These are phyloP conservation scores for Moxostoma hubbsi DNA, from an alignment of 2,797 vertebrate genomes.

Conservation along the genomic window DNA sequence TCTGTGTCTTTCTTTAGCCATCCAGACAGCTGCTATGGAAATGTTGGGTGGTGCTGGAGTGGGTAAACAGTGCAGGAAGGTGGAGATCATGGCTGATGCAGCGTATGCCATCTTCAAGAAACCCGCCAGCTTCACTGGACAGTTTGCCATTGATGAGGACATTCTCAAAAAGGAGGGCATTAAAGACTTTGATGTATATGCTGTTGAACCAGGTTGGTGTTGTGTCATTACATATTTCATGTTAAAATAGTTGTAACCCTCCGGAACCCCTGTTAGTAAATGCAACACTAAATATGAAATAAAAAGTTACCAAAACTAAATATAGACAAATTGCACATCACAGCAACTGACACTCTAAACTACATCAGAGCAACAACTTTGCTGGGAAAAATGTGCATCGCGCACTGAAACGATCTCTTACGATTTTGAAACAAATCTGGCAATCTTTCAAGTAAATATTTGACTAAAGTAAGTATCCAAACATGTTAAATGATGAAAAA, in stretches of 20 bases:
- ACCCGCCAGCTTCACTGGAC: constrained; percentile 86
- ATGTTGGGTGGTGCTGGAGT: constrained; percentile 89
- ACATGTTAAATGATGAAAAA: too few species aligned
- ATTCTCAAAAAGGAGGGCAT: constrained; percentile 86
- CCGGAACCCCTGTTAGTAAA: too few species aligned
- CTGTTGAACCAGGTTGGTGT: constrained; percentile 84
- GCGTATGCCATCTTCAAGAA: constrained; percentile 88
- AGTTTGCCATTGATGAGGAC: constrained; percentile 91
- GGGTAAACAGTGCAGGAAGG: constrained; percentile 87
- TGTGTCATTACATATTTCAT: neutral
- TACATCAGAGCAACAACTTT: too few species aligned
- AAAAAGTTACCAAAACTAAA: too few species aligned
- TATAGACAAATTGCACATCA: too few species aligned
- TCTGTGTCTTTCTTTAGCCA: constrained; percentile 62
- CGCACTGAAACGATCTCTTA: too few species aligned
- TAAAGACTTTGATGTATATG: constrained; percentile 86
- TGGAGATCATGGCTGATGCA: constrained; percentile 92
- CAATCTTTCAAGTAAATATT: too few species aligned
- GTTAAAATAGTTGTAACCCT: neutral
- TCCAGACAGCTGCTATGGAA: constrained; percentile 90
- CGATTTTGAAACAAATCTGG: too few species aligned
- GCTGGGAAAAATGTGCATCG: too few species aligned
- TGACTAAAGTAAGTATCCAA: too few species aligned
- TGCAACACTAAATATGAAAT: too few species aligned
- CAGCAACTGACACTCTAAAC: too few species aligned